phyloP scores from a whole-genome alignment of 2,888 invertebrate species.

The Agrotis puta region DNA sequence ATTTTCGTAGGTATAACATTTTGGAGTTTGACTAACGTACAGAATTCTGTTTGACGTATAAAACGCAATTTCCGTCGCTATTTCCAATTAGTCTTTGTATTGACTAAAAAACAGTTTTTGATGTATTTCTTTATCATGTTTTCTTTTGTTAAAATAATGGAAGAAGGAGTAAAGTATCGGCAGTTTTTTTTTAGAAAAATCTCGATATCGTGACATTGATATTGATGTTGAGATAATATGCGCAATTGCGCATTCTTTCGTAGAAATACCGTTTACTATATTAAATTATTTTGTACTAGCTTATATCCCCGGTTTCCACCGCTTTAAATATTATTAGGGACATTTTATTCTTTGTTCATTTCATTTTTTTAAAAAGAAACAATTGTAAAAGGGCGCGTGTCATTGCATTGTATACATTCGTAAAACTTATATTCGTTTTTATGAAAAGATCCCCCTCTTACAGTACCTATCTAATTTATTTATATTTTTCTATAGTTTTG shows the following conservation, averaged over 20 bases:
- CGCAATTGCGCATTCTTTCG: background rate
- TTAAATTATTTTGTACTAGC: no score
- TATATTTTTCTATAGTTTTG: no score
- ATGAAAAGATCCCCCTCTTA: no score
- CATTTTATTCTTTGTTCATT: no score
- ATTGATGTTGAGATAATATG: constrained; percentile 3
- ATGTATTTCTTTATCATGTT: background rate
- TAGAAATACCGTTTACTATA: background rate
- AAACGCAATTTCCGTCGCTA: constrained; percentile 26
- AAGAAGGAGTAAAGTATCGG: background rate
- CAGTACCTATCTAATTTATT: no score
- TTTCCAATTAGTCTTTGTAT: constrained; percentile 26
- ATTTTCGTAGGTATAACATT: constrained; percentile 46
- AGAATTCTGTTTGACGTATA: constrained; percentile 32
- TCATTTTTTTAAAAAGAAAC: no score
- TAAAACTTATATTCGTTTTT: no score
- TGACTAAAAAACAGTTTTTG: background rate
- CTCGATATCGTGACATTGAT: background rate
- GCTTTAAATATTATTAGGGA: no score
- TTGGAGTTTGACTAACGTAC: constrained; percentile 20
- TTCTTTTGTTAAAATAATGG: background rate
- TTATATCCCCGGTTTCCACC: no score
- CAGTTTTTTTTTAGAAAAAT: background rate
- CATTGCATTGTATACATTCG: no score
- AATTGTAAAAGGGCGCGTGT: no score